Evolutionary conservation across 2,113 vertebrate genomes (phyloP).

Genomic region (Nasalis larvatus): DNA sequence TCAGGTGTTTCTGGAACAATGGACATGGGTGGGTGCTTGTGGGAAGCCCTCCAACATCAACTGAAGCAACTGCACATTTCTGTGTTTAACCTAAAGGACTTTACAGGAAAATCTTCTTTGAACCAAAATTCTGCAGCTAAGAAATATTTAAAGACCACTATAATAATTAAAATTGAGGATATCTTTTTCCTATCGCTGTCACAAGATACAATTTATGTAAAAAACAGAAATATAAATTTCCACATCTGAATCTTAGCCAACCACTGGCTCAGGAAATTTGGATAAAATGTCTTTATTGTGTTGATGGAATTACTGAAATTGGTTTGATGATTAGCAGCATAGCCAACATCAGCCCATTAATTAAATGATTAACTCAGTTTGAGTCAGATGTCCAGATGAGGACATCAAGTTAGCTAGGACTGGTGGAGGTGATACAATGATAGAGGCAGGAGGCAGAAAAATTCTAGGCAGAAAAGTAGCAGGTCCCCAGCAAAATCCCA

Average conservation of each 20-base stretch:
- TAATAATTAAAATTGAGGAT: neutral
- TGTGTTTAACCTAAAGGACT: neutral
- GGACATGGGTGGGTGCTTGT: neutral
- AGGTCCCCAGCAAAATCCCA: too few species aligned
- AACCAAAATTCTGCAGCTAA: neutral
- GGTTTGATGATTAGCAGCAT: conserved; percentile 4
- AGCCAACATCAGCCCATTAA: conserved; percentile 30
- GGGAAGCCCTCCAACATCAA: neutral
- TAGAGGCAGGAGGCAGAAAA: too few species aligned
- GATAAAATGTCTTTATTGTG: conserved; percentile 20
- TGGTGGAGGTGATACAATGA: neutral
- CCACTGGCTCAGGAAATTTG: conserved; percentile 25
- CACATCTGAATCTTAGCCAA: conserved; percentile 29
- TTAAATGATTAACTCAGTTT: neutral
- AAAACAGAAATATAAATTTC: conserved; percentile 27
- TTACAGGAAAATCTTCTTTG: neutral
- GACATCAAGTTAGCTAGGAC: neutral
- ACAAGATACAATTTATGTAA: conserved; percentile 3
- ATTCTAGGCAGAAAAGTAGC: too few species aligned
- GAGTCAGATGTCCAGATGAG: neutral
- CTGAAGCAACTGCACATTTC: neutral
- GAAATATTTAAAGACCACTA: neutral
- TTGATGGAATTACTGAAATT: conserved; percentile 30
- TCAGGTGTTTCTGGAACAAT: neutral
- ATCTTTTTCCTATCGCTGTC: neutral